These are phyloP conservation scores for Synanthedon vespiformis DNA, from an alignment of 2,888 invertebrate species.

Conservation along the genomic window DNA sequence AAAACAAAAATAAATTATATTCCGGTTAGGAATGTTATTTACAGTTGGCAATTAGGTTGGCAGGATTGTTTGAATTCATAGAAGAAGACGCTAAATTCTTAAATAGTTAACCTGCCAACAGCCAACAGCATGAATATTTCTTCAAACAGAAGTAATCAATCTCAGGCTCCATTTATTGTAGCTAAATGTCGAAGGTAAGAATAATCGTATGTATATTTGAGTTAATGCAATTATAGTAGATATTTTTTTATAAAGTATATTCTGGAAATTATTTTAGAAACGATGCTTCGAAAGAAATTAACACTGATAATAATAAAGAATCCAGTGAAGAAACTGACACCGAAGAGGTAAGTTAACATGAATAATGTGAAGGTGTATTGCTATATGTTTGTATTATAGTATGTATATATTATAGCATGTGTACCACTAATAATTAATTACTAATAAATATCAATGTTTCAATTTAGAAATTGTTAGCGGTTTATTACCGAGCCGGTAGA, in stretches of 20 bases:
- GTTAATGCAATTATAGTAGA: too few species aligned
- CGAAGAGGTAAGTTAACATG: conserved; percentile 37
- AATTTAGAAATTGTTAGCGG: conserved; percentile 69
- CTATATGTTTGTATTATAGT: too few species aligned
- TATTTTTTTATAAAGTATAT: background rate
- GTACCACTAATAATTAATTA: too few species aligned
- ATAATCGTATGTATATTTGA: background rate
- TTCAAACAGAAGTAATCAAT: conserved; percentile 11
- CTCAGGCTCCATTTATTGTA: conserved; percentile 31
- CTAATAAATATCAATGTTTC: background rate
- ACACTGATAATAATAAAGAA: conserved; percentile 23
- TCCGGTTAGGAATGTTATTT: too few species aligned
- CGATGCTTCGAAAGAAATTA: background rate
- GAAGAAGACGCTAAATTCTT: too few species aligned
- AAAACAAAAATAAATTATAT: too few species aligned
- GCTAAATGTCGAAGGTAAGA: conserved; percentile 39
- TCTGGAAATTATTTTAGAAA: background rate
- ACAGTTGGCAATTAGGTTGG: too few species aligned
- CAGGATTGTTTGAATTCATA: too few species aligned
- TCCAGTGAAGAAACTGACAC: conserved; percentile 36
- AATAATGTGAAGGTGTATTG: too few species aligned
- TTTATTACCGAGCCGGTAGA: conserved; percentile 74
- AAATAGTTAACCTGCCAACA: too few species aligned
- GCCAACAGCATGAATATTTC: too few species aligned
- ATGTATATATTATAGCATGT: too few species aligned